Conservation (phyloP, 2,797 vertebrate genomes). For the Mormyrops boulengeri region DNA sequence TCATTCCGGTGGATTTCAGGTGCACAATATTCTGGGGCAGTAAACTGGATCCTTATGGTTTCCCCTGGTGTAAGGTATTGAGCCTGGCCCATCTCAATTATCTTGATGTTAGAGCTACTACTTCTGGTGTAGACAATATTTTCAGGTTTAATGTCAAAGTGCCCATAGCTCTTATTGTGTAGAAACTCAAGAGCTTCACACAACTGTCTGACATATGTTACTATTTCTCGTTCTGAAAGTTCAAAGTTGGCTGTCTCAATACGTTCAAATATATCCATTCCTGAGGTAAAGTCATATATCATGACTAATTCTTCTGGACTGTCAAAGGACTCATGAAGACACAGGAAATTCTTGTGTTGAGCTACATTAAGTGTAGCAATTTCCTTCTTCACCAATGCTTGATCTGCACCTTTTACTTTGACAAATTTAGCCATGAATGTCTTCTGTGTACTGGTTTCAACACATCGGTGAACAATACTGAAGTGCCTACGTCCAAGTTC, state of each 20-base stretch:
- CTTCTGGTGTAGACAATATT: conserved; percentile 91
- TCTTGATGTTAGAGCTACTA: conserved; percentile 81
- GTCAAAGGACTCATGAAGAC: conserved; percentile 90
- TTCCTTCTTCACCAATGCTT: conserved; percentile 93
- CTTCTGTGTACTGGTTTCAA: conserved; percentile 85
- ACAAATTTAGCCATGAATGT: conserved; percentile 96
- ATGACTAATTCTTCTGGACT: conserved; percentile 94
- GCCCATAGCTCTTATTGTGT: conserved; percentile 78
- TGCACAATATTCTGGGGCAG: conserved; percentile 84
- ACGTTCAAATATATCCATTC: conserved; percentile 91
- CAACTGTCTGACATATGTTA: conserved; percentile 81
- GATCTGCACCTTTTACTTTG: conserved; percentile 95
- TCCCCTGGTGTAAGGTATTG: conserved; percentile 90
- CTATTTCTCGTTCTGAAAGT: conserved; percentile 83
- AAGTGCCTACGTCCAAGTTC: conserved; percentile 92
- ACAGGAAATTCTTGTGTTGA: conserved; percentile 80
- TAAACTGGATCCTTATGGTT: conserved; percentile 85
- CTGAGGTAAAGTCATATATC: conserved; percentile 97
- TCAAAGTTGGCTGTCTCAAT: conserved; percentile 82
- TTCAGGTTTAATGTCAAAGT: conserved; percentile 95
- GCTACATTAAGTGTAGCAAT: conserved; percentile 85
- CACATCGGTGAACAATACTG: conserved; percentile 88
- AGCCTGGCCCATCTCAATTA: conserved; percentile 91
- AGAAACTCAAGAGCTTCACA: conserved; percentile 88
- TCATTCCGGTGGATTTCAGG: conserved; percentile 97